phyloP scores from a whole-genome alignment of 2,113 vertebrate species.

The Aptenodytes patagonicus region DNA sequence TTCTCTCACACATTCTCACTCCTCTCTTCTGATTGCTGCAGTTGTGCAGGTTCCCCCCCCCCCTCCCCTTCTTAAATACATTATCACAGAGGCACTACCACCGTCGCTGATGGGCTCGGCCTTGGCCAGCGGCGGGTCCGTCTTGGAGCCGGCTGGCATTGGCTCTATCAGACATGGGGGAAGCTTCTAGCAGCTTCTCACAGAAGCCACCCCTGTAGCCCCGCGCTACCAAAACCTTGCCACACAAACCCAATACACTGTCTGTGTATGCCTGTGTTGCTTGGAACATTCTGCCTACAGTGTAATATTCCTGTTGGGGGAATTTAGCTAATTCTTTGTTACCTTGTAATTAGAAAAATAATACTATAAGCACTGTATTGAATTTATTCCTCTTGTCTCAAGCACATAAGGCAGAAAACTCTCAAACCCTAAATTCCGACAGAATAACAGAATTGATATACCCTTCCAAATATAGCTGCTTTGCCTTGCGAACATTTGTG shows the following conservation, averaged over 20 bases:
- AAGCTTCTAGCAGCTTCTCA: background rate
- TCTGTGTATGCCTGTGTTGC: background rate
- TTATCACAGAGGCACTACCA: too few relatives aligned
- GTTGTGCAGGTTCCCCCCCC: too few relatives aligned
- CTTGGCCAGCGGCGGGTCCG: too few relatives aligned
- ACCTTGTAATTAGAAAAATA: background rate
- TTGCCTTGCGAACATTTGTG: background rate
- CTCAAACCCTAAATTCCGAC: background rate
- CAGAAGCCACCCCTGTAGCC: background rate
- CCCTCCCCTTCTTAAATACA: too few relatives aligned
- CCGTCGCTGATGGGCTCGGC: too few relatives aligned
- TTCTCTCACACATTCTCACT: too few relatives aligned
- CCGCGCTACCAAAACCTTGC: background rate
- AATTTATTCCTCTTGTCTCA: background rate
- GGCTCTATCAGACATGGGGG: background rate
- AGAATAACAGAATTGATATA: background rate
- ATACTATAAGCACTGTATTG: background rate
- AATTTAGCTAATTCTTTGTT: background rate
- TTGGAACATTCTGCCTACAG: background rate
- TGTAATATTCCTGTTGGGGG: background rate
- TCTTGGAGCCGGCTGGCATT: too few relatives aligned
- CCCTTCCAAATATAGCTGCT: background rate
- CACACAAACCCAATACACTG: background rate
- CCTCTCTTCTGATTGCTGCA: too few relatives aligned
- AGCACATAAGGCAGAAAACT: background rate